Base-by-base conservation (phyloP, 2,888 invertebrate genomes). In the Lasioglossum calceatum region DNA sequence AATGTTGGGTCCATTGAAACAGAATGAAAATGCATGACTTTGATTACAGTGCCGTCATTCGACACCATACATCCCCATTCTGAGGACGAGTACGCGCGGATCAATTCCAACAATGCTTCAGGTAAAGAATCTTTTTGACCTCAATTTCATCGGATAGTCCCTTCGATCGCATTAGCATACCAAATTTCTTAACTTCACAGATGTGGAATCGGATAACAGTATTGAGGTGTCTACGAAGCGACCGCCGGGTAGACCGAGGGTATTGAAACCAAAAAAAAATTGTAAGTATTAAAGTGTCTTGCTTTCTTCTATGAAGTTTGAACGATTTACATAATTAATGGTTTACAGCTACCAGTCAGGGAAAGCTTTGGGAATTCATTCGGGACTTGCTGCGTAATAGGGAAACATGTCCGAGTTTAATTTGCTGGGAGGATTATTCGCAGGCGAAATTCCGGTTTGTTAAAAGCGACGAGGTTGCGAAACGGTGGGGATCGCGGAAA, bases 361-460 rank as follows among this genome's bases (percentile, higher is more conserved):
- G 95, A 72, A 96, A 95, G 88, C 93, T 98, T 64, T 98, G 98
- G 96, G 98, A 98, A 95, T 98, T 98, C 95, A 97, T 98, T 91
- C 96, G 98, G 89, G 98, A 98, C 94, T 96, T 98, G 50, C 96
- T 99, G 81, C 96, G 97, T 86, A 97, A 98, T 94, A 96, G 97
- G 4, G 96, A 97, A 85, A 97, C 97, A 89, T 98, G 98, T 93
- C 98, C 98, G 0, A 97, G 97, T 77, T 96, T 98, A 89, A 98
- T 98, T 92, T 97, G 97, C 94, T 98, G 98, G 98, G 98, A 98
- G 94, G 97, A 98, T 94, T 97, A 97, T 92, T 96, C 97, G 50
- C 97, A 97, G 90, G 98, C 98, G 14, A 97, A 98, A 91, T 99
- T 99, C 95, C 97, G 98, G 91, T 98, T 99, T 92, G 98, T 98